Base-by-base conservation (phyloP, 2,888 invertebrate genomes). In the Apotomis turbidana region DNA sequence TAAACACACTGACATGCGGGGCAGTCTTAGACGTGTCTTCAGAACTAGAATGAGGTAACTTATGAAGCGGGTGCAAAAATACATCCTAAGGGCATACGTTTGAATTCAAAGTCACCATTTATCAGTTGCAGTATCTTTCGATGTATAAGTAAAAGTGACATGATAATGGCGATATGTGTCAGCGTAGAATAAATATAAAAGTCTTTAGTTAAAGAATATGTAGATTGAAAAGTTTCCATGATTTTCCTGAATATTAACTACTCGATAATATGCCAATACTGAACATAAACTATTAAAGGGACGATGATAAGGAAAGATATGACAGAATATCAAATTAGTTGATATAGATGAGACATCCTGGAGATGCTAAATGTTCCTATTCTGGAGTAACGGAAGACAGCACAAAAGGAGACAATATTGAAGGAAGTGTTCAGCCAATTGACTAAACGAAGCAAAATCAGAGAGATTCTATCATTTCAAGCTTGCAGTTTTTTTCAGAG, bases 11-110 rank as follows among this genome's bases (percentile, higher is more conserved):
- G 12, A 44, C 12, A 44, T 49, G 13, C 3, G 38, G 52, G 51
- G 41, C 13, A 13, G n/a, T 49, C n/a, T 46, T 59, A 59, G 41
- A 68, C 12, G 52, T 38, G 6, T 15, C 49, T 49, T 49, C 59
- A 44, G 15, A 10, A 46, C 15, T 46, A 61, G 46, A 61, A 9
- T 9, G 15, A 49, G 4, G 5, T 60, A n/a, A 58, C 41, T 58
- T 38, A 12, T 5, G 10, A 9, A 49, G 49, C 49, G 49, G 3
- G 10, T 49, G 10, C 1, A 49, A 49, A 49, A 10, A 9, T 49
- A 9, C 9, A 9, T 9, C 49, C 49, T 49, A 49, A 49, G 3
- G 9, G 3, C 10, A 9, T 9, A 8, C 10, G 1, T 9, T 49
- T 49, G 49, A 49, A 9, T 49, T 9, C 49, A 49, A 44, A 44